These are phyloP conservation scores for Pomacea canaliculata DNA, from an alignment of 2,888 invertebrate species.

Conservation along the genomic window DNA sequence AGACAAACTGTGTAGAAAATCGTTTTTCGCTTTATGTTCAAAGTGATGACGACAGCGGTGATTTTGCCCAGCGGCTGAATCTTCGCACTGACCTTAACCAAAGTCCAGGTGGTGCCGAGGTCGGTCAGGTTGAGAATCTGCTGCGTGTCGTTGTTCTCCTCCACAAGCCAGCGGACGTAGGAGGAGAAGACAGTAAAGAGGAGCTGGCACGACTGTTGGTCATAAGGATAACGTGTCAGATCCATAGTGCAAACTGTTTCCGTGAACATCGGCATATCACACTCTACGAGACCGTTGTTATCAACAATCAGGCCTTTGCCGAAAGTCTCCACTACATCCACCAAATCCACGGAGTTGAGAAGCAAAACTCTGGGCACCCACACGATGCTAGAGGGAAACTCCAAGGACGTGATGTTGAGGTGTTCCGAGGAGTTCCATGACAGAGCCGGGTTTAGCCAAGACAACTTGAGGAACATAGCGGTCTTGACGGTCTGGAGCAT, in stretches of 20 bases:
- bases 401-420: not conserved
- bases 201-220: conserved; percentile 17
- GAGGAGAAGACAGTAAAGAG: not conserved
- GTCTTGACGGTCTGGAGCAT: conserved; percentile 13
- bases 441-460: conserved; percentile 21
- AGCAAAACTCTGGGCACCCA: conserved; percentile 20
- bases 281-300: not conserved
- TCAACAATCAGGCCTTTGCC: not conserved
- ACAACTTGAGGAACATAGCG: not conserved
- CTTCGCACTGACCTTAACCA: not conserved
- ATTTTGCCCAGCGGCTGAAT: not conserved
- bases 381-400: conserved; percentile 1
- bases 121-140: not conserved
- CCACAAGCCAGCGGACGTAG: not conserved
- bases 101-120: not conserved
- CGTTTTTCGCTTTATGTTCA: conserved; percentile 10
- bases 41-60: not conserved
- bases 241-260: conserved; percentile 22
- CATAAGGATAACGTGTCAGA: conserved; percentile 23
- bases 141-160: not conserved
- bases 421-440: conserved; percentile 21
- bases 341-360: conserved; percentile 12
- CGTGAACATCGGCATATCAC: not conserved
- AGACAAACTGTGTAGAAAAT: conserved; percentile 24
- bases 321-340: not conserved